phyloP scores from a whole-genome alignment of 2,888 invertebrate species.

The Erebia palarica region DNA sequence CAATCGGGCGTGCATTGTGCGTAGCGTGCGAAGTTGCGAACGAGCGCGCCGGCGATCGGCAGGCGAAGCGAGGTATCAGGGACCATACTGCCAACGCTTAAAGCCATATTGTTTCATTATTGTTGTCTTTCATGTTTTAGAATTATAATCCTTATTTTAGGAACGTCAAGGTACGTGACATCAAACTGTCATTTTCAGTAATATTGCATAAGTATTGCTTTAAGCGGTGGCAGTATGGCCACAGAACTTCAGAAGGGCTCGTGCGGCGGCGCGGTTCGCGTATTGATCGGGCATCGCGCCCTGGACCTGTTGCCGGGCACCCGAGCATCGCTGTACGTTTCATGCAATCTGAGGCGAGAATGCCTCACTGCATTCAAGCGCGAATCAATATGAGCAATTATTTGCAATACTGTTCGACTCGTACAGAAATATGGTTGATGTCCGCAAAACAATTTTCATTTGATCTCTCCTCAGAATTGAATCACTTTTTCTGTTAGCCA shows the following conservation, averaged over 20 bases:
- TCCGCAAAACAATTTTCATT: not conserved
- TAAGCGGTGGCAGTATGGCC: too few relatives aligned
- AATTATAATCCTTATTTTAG: too few relatives aligned
- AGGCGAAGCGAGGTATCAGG: slow-evolving; percentile 24
- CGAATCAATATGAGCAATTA: slow-evolving; percentile 5
- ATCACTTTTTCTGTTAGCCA: not conserved
- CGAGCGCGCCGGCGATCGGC: slow-evolving; percentile 15
- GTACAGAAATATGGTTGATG: not conserved
- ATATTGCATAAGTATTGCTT: too few relatives aligned
- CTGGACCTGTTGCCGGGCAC: slow-evolving; percentile 80
- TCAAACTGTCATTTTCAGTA: too few relatives aligned
- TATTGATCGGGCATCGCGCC: slow-evolving; percentile 66
- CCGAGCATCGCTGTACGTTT: slow-evolving; percentile 49
- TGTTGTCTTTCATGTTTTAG: too few relatives aligned
- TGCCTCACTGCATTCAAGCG: slow-evolving; percentile 21
- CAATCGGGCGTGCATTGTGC: slow-evolving; percentile 34
- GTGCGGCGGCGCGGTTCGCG: slow-evolving; percentile 49
- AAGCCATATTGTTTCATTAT: too few relatives aligned
- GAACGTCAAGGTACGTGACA: too few relatives aligned
- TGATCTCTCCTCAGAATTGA: not conserved
- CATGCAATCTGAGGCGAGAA: slow-evolving; percentile 48
- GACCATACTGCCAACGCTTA: too few relatives aligned
- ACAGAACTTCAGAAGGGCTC: slow-evolving; percentile 37
- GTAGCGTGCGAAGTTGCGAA: slow-evolving; percentile 34
- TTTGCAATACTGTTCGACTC: not conserved